Evolutionary conservation across 2,888 invertebrate genomes (phyloP), one percentile per base, ranked within the genome.

Genomic region (Melinaea marsaeus): DNA sequence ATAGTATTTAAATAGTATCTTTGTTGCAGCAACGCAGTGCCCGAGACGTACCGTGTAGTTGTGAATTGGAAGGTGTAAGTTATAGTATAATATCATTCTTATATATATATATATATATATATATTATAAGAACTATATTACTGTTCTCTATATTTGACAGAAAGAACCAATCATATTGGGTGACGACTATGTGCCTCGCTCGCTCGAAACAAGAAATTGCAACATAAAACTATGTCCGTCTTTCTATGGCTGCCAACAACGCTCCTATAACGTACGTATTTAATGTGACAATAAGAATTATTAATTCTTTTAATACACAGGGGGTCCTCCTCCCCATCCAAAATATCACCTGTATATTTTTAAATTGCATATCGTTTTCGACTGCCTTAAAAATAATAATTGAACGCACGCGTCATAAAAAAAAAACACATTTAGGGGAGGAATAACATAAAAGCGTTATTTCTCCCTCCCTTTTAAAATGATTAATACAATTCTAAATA

Each of bases 201-300:
- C 57, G 13, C 70, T 89, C 35, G 76, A 80, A 66, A 80, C 72
- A n/a, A 78, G 74, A 67, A 78, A 71, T 13, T 90, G 90, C 69
- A 80, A 73, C 62, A 67, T 75, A 45, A 70, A 69, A 11, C 71
- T 75, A 2, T 90, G 90, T 64, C 71, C 67, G 2, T 67, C 68
- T 56, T 79, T 83, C 0, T 85, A 84, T 62, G 73, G 71, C 13
- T 90, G 90, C 71, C 74, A 75, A 65, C 77, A 80, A 62, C 83
- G 75, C 45, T 64, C 71, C 47, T 85, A 88, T 68, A 74, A 81
- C 51, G 88, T 88, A 80, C 74, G 81, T 79, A 51, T 42, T 55
- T 47, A 45, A 51, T 63, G 7, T 9, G 37, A 13, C 13, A 34
- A 35, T 56, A 46, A 32, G 34, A 34, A 57, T 13, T 32, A 13